Evolutionary conservation across 2,888 invertebrate genomes (phyloP), one percentile per base, ranked within the genome.

Genomic region (Dryococelus australis): DNA sequence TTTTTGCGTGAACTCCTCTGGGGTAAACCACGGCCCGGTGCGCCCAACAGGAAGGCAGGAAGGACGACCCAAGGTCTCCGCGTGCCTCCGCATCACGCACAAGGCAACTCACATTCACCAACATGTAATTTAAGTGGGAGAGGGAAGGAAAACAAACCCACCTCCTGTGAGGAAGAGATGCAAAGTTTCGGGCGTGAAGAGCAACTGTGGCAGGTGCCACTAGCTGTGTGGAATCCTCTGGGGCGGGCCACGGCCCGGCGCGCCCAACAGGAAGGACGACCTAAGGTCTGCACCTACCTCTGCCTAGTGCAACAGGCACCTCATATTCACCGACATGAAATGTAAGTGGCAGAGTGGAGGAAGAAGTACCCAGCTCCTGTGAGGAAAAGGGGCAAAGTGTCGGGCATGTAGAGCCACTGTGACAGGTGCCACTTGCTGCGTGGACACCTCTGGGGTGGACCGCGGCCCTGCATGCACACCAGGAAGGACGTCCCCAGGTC

Each of bases 311-410:
- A 84, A n/a, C 28, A 86, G 24, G 27, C 28, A 27, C n/a, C 27
- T 4, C 9, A 84, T n/a, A 43, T 86, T 86, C 28, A 86, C 65
- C 20, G 84, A 26, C 86, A 86, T 84, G 28, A n/a, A n/a, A n/a
- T n/a, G n/a, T n/a, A n/a, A n/a, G n/a, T n/a, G n/a, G n/a, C n/a
- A n/a, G n/a, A n/a, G n/a, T n/a, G n/a, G n/a, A n/a, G n/a, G n/a
- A n/a, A 20, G 83, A 43, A 26, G 83, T 28, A 83, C 83, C 83
- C 83, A 16, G 83, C 24, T 13, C 83, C 83, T 16, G 83, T 20
- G 5, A 83, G 83, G 27, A 83, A 83, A 27, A 27, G 16, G 8
- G 83, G 83, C 1, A 83, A 27, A 10, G 9, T 0, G 10, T 83
- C 83, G 16, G 13, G 16, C 35, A 27, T 10, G 83, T 83, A 83